Conservation (phyloP, 1,140 invertebrate species). For the Trachelipus rathkii region DNA sequence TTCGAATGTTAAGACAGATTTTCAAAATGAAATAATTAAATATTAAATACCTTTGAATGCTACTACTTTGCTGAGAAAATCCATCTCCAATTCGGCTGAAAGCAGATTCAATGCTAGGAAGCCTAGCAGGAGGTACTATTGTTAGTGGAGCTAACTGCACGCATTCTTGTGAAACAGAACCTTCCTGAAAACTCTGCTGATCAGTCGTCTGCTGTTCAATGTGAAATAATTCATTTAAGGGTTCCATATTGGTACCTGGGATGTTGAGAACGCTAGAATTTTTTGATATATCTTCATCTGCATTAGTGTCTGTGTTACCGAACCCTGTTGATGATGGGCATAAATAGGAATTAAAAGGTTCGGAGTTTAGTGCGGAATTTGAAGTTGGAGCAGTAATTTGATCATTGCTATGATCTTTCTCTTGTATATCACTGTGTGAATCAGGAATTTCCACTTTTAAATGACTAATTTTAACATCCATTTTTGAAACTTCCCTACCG, state of each 20-base stretch:
- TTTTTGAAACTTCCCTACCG: background rate
- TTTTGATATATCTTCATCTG: background rate
- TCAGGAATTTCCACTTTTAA: background rate
- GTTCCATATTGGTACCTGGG: background rate
- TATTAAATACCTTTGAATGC: too few relatives aligned
- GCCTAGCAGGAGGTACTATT: slow-evolving; percentile 26
- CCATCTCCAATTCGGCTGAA: slow-evolving; percentile 41
- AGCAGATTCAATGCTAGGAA: slow-evolving; percentile 44
- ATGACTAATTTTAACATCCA: background rate
- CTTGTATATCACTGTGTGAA: background rate
- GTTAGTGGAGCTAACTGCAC: background rate
- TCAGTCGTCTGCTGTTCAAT: background rate
- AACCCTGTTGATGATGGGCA: background rate
- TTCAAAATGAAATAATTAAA: too few relatives aligned
- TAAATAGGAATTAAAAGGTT: background rate
- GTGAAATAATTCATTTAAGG: background rate
- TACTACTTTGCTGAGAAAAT: background rate
- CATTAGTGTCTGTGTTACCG: background rate
- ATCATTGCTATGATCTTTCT: background rate
- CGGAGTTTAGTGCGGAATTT: background rate
- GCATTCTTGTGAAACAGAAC: background rate
- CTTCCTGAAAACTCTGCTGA: background rate
- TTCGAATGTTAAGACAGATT: too few relatives aligned
- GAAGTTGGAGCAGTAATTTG: background rate
- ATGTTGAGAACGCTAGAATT: background rate